phyloP scores from a whole-genome alignment of 2,113 vertebrate species.

The Ellobius talpinus region DNA sequence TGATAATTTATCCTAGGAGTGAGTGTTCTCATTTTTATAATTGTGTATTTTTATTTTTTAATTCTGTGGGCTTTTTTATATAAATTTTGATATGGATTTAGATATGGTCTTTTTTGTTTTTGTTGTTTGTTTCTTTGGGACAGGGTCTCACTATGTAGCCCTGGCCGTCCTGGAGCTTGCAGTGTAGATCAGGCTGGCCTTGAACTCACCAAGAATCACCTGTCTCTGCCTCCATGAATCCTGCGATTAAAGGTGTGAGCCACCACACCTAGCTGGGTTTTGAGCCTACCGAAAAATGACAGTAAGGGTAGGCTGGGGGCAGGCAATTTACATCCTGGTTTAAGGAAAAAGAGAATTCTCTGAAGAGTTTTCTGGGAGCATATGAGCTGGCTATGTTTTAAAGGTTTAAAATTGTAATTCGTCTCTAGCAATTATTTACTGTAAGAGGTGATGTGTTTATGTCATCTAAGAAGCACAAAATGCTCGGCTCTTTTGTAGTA shows the following conservation, averaged over 20 bases:
- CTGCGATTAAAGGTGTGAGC: neutral
- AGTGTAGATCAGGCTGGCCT: neutral
- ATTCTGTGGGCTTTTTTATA: neutral
- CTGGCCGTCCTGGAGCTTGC: neutral
- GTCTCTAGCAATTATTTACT: conserved; percentile 16
- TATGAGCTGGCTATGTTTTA: conserved; percentile 9
- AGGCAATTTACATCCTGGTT: neutral
- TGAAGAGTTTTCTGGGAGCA: neutral
- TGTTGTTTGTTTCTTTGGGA: neutral
- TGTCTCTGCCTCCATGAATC: neutral
- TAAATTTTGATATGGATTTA: neutral
- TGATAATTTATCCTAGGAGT: neutral
- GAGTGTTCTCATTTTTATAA: neutral
- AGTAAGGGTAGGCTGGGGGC: neutral
- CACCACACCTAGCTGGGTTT: neutral
- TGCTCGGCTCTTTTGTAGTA: neutral
- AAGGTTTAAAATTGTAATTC: conserved; percentile 28
- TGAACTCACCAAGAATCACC: neutral
- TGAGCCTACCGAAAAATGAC: neutral
- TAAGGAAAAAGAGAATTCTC: neutral
- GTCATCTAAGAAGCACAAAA: neutral
- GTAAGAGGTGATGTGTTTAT: neutral
- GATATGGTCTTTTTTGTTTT: neutral
- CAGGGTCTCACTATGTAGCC: neutral
- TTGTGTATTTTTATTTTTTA: neutral